phyloP scores from a whole-genome alignment of 2,888 invertebrate genomes.

The Odontothrips loti region DNA sequence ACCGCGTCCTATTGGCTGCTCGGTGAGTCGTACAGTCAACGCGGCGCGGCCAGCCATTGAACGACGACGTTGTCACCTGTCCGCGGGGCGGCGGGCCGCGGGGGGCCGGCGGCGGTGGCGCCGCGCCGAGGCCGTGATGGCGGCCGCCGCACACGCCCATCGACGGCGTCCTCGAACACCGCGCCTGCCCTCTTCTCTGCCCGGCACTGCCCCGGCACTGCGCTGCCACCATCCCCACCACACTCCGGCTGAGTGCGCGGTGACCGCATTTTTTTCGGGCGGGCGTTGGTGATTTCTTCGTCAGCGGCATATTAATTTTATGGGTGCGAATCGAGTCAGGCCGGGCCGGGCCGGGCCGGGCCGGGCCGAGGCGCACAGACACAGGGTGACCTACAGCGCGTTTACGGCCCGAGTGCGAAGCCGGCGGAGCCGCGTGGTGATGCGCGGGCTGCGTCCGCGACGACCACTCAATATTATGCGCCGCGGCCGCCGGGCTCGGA shows the following conservation, averaged over 20 bases:
- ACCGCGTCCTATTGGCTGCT: too few relatives aligned
- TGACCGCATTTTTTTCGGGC: neutral
- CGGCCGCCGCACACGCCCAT: too few relatives aligned
- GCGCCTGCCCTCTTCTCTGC: neutral
- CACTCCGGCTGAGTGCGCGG: neutral
- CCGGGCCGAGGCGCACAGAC: neutral
- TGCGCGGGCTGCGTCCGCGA: neutral
- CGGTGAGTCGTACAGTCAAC: too few relatives aligned
- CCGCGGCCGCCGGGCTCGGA: neutral
- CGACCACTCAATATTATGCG: neutral
- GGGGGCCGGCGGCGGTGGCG: too few relatives aligned
- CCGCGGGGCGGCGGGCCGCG: too few relatives aligned
- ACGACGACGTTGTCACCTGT: too few relatives aligned
- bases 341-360: neutral
- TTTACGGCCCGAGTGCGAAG: slow-evolving; percentile 6
- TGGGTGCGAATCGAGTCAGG: slow-evolving; percentile 12
- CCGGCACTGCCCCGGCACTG: neutral
- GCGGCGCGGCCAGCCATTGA: too few relatives aligned
- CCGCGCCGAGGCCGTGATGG: too few relatives aligned
- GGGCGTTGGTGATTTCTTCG: neutral
- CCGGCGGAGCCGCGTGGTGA: neutral
- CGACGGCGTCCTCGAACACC: too few relatives aligned
- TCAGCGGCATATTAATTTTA: slow-evolving; percentile 23
- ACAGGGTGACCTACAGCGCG: slow-evolving; percentile 10
- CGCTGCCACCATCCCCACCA: neutral